Percentiles rank a stretch among this genome's conserved stretches.
Conservation (phyloP, 2,888 invertebrate genomes). For the Gonocerus acuteangulatus region DNA sequence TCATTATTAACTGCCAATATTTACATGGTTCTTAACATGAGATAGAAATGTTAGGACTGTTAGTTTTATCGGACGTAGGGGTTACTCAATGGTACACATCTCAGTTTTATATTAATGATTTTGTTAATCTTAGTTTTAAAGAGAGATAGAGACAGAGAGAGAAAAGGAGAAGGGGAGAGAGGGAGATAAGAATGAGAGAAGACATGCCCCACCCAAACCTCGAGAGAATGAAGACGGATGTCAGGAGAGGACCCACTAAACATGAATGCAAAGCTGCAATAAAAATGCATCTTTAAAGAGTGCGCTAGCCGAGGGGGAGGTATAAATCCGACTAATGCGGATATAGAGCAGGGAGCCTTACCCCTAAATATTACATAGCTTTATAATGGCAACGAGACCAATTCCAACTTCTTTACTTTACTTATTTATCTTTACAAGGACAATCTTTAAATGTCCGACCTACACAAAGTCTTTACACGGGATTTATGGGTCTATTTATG, state of each 20-base stretch:
- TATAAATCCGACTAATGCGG: constrained; percentile 19
- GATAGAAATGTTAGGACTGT: too few species aligned
- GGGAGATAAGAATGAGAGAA: not conserved
- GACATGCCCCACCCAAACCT: not conserved
- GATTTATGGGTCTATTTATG: constrained; percentile 1
- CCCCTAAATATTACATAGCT: constrained; percentile 20
- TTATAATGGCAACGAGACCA: constrained; percentile 13
- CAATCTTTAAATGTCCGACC: constrained; percentile 13
- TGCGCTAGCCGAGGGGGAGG: not conserved
- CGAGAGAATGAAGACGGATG: constrained; percentile 37
- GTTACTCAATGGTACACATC: too few species aligned
- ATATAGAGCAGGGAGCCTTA: constrained; percentile 1
- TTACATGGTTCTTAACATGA: too few species aligned
- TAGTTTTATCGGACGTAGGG: too few species aligned
- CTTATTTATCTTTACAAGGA: constrained; percentile 18
- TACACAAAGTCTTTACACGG: not conserved
- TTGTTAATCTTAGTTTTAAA: too few species aligned
- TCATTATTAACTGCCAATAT: too few species aligned
- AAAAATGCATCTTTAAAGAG: constrained; percentile 38
- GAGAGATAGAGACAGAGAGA: too few species aligned
- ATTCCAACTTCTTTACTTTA: not conserved
- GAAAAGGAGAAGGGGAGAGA: too few species aligned
- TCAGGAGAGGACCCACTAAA: constrained; percentile 27
- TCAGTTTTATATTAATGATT: too few species aligned
- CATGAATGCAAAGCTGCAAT: constrained; percentile 39